phyloP scores from a whole-genome alignment of 2,888 invertebrate genomes.

The Machimus rusticus region DNA sequence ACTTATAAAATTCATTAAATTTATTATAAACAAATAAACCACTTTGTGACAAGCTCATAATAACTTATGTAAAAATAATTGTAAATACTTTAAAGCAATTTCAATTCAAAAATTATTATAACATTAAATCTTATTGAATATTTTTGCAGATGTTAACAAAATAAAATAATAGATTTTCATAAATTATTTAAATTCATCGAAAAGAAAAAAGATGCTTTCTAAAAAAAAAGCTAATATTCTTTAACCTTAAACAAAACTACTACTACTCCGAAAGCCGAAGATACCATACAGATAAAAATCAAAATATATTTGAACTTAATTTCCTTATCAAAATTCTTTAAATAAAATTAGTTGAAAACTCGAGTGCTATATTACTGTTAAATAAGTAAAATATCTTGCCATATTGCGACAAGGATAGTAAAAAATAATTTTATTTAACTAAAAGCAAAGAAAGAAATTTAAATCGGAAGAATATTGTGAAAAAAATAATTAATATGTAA shows the following conservation, averaged over 20 bases:
- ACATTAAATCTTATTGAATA: no score
- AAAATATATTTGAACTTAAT: background rate
- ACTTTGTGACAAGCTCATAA: no score
- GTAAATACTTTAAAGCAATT: no score
- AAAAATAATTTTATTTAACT: background rate
- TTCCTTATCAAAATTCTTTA: background rate
- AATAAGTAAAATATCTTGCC: slow-evolving; percentile 28
- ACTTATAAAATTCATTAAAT: background rate
- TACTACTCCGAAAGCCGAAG: no score
- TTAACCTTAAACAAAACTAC: no score
- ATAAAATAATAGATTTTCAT: no score
- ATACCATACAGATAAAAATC: background rate
- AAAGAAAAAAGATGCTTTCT: no score
- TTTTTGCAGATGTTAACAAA: no score
- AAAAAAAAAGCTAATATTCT: no score
- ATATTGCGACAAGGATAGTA: background rate
- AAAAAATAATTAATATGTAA: background rate
- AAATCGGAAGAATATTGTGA: background rate
- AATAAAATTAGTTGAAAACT: background rate
- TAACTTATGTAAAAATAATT: no score
- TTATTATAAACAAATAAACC: background rate
- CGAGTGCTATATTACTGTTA: slow-evolving; percentile 26
- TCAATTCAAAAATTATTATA: no score
- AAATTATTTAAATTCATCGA: no score
- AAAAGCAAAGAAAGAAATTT: background rate